Evolutionary conservation across 1,140 invertebrate species (phyloP).

Genomic region (Nasonia longicornis): DNA sequence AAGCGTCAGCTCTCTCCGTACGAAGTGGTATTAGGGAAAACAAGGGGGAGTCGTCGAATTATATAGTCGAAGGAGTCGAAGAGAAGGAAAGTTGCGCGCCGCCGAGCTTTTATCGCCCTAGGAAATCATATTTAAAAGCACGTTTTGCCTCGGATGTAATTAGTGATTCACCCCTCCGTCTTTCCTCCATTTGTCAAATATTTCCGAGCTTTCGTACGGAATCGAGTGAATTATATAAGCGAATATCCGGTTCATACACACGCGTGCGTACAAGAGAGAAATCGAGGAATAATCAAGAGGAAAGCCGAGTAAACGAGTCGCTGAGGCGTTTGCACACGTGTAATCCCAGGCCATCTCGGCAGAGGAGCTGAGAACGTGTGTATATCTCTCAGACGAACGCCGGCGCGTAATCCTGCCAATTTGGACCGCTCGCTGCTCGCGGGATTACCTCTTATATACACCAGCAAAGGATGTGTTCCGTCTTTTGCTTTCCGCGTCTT

Average conservation of each 20-base stretch:
- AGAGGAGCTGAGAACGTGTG: background rate
- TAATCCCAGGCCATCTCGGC: constrained; percentile 55
- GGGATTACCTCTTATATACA: constrained; percentile 46
- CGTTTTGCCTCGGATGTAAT: constrained; percentile 52
- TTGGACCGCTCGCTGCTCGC: constrained; percentile 51
- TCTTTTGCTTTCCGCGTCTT: constrained; percentile 47
- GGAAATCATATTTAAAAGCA: constrained; percentile 59
- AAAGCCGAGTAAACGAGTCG: constrained; percentile 42
- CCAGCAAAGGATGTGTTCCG: constrained; percentile 46
- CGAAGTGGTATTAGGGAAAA: background rate
- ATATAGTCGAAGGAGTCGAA: constrained; percentile 31
- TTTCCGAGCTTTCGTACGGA: background rate
- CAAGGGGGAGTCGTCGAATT: constrained; percentile 24
- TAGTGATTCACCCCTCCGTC: constrained; percentile 55
- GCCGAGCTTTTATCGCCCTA: constrained; percentile 48
- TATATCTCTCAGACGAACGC: constrained; percentile 29
- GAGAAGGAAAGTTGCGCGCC: constrained; percentile 37
- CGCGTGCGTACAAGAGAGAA: background rate
- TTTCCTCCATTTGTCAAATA: background rate
- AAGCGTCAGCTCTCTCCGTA: constrained; percentile 40
- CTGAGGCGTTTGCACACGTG: constrained; percentile 47
- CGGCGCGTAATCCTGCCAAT: constrained; percentile 55
- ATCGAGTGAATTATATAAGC: background rate
- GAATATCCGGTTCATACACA: too few relatives aligned
- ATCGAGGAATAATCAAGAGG: constrained; percentile 35